Percentiles rank a stretch among this genome's conserved stretches.
phyloP scores from a whole-genome alignment of 2,797 vertebrate genomes.

The Rhabdomys pumilio region DNA sequence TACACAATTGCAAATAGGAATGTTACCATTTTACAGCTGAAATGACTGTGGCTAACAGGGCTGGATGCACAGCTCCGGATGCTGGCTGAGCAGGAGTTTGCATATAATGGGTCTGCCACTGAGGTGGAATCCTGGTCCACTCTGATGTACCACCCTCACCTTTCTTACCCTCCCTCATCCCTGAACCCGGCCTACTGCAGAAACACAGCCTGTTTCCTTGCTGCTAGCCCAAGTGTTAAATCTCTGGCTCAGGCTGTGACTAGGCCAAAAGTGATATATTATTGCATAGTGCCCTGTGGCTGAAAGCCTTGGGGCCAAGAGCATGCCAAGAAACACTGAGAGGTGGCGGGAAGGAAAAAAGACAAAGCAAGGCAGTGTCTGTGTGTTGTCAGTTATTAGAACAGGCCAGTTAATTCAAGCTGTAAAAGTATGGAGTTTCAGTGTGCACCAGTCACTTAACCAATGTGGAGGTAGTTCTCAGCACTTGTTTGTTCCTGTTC shows the following conservation, averaged over 20 bases:
- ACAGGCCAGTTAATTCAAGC: conserved; percentile 85
- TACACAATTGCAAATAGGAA: background rate
- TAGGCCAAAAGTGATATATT: background rate
- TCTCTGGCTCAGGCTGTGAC: background rate
- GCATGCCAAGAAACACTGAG: conserved; percentile 44
- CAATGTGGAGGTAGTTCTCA: conserved; percentile 82
- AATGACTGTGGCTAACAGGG: conserved; percentile 8
- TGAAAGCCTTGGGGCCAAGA: background rate
- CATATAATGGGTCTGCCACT: background rate
- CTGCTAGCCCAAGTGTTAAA: background rate
- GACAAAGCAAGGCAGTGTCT: conserved; percentile 76
- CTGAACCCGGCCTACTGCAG: background rate
- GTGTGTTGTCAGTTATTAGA: conserved; percentile 83
- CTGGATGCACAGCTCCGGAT: background rate
- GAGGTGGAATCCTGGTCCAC: background rate
- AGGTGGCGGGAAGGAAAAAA: background rate
- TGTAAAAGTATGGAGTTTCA: conserved; percentile 85
- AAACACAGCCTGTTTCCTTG: background rate
- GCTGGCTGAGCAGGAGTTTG: background rate
- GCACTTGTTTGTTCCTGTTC: conserved; percentile 61
- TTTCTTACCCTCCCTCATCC: background rate
- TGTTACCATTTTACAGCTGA: conserved; percentile 57
- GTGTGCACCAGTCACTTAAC: conserved; percentile 81
- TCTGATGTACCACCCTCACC: background rate
- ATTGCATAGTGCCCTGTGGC: background rate